Evolutionary conservation across 2,797 vertebrate species (phyloP), one percentile per base, ranked within the genome.

Genomic region (Takifugu rubripes): DNA sequence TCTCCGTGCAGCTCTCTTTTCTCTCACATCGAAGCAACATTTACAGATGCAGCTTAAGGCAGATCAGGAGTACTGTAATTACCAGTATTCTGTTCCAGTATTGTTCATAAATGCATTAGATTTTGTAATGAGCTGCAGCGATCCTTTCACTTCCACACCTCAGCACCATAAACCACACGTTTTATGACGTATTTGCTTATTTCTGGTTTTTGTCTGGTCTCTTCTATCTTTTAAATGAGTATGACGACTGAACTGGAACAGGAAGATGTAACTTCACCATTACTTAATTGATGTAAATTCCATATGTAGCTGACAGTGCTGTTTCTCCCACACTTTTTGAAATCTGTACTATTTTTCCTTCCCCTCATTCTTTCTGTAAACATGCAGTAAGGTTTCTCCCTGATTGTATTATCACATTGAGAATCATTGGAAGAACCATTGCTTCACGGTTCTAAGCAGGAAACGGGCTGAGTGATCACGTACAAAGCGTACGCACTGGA

Each of bases 391-490:
- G 21, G 1, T 40, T 40, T 15, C 50, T 42, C 27, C 48, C 56
- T 17, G 64, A 69, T 57, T 14, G 65, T 78, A 72, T 62, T 64
- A 43, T 11, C 52, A 72, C 16, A 14, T 40, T 14, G n/a, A 68
- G 27, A 56, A 48, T 72, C 25, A 61, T 40, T 25, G 1, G 46
- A 64, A 25, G 42, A 11, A 7, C 4, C 51, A 64, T 84, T 88
- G 77, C 79, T 46, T 61, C 78, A 82, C 59, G 24, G 33, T 54
- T 68, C 40, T 14, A 5, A 31, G 65, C 70, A 70, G 80, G 88
- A 90, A 87, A 64, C 71, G 51, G 2, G 59, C 71, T 14, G 6
- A 15, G 48, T 3, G 54, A 16, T 25, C 14, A 16, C 5, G 25
- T 15, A 52, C n/a, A 16, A 45, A 17, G 42, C 6, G 66, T 36